phyloP scores from a whole-genome alignment of 2,113 vertebrate species.

The Numida meleagris region DNA sequence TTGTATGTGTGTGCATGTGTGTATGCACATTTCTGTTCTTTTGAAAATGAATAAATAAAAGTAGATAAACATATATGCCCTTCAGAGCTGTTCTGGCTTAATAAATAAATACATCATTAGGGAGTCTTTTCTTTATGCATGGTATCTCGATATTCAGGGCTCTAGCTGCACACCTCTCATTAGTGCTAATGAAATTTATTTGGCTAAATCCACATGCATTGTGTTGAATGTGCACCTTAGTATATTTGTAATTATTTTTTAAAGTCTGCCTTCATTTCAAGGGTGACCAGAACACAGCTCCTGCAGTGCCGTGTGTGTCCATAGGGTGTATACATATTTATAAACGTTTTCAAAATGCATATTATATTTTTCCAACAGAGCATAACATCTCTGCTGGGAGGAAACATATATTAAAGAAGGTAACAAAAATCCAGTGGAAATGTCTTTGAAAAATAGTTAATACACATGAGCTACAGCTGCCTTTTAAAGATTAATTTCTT shows the following conservation, averaged over 20 bases:
- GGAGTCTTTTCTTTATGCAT: constrained; percentile 52
- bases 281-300: constrained; percentile 22
- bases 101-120: constrained; percentile 56
- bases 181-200: constrained; percentile 60
- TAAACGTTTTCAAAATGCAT: constrained; percentile 64
- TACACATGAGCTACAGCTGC: constrained; percentile 69
- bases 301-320: neutral
- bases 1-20: accelerated
- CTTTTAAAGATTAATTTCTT: constrained; percentile 71
- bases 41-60: constrained; percentile 27
- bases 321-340: constrained; percentile 68
- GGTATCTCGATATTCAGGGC: constrained; percentile 21
- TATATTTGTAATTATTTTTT: constrained; percentile 66
- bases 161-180: constrained; percentile 51
- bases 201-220: constrained; percentile 48
- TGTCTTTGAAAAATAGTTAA: constrained; percentile 61
- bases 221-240: constrained; percentile 21
- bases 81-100: constrained; percentile 47
- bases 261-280: constrained; percentile 38
- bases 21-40: neutral
- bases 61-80: constrained; percentile 16
- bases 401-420: constrained; percentile 52
- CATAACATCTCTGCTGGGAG: constrained; percentile 54
- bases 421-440: constrained; percentile 63
- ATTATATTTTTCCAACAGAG: constrained; percentile 60